These are phyloP conservation scores for Cassiopea andromeda DNA, from an alignment of 30 jellyfish, hydroid and myxozoan genomes.

Conservation along the genomic window DNA sequence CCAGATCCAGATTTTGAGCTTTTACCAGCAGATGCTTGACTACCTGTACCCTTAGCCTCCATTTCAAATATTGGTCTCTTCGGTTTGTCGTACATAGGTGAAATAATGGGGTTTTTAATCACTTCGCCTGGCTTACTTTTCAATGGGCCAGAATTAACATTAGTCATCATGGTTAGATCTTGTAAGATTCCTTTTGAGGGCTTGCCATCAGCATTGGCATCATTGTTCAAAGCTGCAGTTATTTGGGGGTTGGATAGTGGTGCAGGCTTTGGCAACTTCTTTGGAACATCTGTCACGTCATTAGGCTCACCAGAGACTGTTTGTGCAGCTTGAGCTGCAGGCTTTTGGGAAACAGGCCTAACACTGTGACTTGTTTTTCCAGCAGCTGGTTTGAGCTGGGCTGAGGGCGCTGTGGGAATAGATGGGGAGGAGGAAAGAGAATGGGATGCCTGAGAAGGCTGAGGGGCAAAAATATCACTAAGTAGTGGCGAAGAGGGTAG, in stretches of 20 bases:
- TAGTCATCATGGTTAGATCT: conserved; percentile 75
- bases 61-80: conserved; percentile 74
- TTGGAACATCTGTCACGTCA: conserved; percentile 40
- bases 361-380: conserved; percentile 4
- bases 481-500: conserved; percentile 58
- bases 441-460: conserved; percentile 52
- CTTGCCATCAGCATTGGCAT: conserved; percentile 88
- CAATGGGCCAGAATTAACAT: conserved; percentile 62
- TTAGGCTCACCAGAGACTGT: conserved; percentile 62
- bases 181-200: conserved; percentile 49
- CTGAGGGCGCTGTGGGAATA: conserved; percentile 29
- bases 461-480: conserved; percentile 23
- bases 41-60: conserved; percentile 48
- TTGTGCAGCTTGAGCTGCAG: conserved; percentile 43
- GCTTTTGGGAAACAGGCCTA: conserved; percentile 36
- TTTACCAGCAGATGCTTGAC: conserved; percentile 63
- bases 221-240: conserved; percentile 60
- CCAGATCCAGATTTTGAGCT: conserved; percentile 78
- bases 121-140: conserved; percentile 67
- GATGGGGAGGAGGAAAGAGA: conserved; percentile 22
- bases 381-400: conserved; percentile 37
- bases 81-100: conserved; percentile 68
- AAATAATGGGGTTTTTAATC: conserved; percentile 66
- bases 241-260: conserved; percentile 82
- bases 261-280: conserved; percentile 75